phyloP scores from a whole-genome alignment of 1,140 invertebrate genomes.

The Lepeophtheirus salmonis region DNA sequence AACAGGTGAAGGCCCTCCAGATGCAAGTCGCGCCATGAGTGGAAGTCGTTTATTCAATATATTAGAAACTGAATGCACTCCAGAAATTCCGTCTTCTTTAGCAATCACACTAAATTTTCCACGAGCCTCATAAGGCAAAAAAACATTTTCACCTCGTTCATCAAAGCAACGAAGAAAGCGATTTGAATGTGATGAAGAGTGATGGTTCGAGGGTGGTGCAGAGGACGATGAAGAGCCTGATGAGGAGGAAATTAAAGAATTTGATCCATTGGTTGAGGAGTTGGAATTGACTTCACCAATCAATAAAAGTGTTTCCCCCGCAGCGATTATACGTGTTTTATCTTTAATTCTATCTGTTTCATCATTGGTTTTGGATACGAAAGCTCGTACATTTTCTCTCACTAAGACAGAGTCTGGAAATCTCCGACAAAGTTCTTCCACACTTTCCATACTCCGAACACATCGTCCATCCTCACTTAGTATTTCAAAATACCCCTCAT shows the following conservation, averaged over 20 bases:
- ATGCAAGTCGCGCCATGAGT: conserved; percentile 67
- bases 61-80: conserved; percentile 40
- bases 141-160: conserved; percentile 56
- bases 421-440: conserved; percentile 53
- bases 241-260: neutral
- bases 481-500: conserved; percentile 78
- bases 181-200: neutral
- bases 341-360: conserved; percentile 37
- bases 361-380: conserved; percentile 30
- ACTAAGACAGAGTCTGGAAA: conserved; percentile 60
- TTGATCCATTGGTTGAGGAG: neutral
- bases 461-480: conserved; percentile 76
- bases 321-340: conserved; percentile 45
- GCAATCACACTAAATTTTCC: conserved; percentile 75
- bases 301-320: conserved; percentile 57
- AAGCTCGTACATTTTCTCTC: conserved; percentile 61
- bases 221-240: neutral
- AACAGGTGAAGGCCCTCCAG: conserved; percentile 51
- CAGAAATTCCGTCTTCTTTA: conserved; percentile 68
- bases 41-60: conserved; percentile 68
- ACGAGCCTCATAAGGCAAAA: conserved; percentile 60
- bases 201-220: neutral
- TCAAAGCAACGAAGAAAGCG: conserved; percentile 69
- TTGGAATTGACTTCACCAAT: conserved; percentile 42
- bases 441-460: conserved; percentile 67